Conservation (phyloP, 2,113 vertebrate species). For the Junco hyemalis region DNA sequence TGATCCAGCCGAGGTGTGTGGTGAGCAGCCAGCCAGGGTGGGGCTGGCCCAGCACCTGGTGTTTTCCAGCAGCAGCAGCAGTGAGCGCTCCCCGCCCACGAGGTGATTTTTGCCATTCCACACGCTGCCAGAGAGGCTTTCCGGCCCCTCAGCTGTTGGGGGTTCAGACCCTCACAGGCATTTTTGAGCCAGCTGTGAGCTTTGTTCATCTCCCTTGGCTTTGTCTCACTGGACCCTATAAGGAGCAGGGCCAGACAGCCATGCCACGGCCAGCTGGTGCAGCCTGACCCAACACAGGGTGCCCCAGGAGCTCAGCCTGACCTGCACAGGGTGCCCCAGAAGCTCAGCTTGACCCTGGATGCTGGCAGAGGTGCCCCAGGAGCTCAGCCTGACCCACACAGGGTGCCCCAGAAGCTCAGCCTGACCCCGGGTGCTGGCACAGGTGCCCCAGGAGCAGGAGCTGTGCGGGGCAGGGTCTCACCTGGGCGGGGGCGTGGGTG, state of each 20-base stretch:
- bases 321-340: neutral
- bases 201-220: constrained; percentile 18
- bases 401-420: neutral
- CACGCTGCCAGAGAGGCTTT: neutral
- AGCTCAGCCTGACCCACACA: neutral
- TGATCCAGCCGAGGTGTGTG: accelerated
- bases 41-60: neutral
- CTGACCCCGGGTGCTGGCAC: neutral
- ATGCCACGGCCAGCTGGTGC: neutral
- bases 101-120: constrained; percentile 50
- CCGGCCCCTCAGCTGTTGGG: neutral
- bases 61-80: neutral
- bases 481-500: constrained; percentile 86
- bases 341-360: neutral
- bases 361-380: too few species aligned
- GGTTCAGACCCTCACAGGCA: neutral
- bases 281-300: neutral
- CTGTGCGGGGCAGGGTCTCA: constrained; percentile 18
- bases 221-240: neutral
- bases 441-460: neutral
- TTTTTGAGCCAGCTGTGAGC: constrained; percentile 25
- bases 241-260: accelerated
- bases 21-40: accelerated
- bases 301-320: neutral
- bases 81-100: accelerated